These are phyloP conservation scores for Capromys pilorides DNA, from an alignment of 2,797 vertebrate species.

Conservation along the genomic window DNA sequence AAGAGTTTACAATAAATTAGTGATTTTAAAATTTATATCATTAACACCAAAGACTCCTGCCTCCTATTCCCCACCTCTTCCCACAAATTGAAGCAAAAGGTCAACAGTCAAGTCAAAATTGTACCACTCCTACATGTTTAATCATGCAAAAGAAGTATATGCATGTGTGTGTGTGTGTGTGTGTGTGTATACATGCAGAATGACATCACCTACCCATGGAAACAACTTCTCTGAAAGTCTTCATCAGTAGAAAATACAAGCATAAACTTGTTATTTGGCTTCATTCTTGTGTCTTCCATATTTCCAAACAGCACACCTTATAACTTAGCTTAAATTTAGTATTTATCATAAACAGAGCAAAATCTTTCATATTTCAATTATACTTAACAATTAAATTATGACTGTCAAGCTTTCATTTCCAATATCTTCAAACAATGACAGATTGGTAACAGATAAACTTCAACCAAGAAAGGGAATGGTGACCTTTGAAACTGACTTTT, in stretches of 20 bases:
- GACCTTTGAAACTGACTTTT: conserved; percentile 69
- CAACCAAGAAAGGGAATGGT: conserved; percentile 45
- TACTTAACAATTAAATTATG: conserved; percentile 77
- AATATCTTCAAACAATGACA: conserved; percentile 62
- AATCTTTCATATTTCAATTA: conserved; percentile 82
- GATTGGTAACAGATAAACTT: conserved; percentile 70
- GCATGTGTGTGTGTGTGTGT: conserved; percentile 80
- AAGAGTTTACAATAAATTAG: conserved; percentile 30
- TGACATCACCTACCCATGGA: conserved; percentile 90
- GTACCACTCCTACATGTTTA: conserved; percentile 90
- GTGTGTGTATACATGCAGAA: conserved; percentile 90
- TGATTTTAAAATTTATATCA: conserved; percentile 72
- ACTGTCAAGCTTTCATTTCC: conserved; percentile 73
- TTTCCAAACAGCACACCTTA: conserved; percentile 89
- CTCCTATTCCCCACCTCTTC: not conserved
- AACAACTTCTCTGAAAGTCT: conserved; percentile 90
- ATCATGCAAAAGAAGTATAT: conserved; percentile 87
- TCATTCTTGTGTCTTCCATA: conserved; percentile 91
- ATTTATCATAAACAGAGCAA: conserved; percentile 85
- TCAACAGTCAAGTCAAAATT: conserved; percentile 89
- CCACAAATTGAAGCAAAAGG: conserved; percentile 69
- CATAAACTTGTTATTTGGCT: conserved; percentile 89
- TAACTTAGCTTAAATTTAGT: conserved; percentile 88
- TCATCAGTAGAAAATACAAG: conserved; percentile 91
- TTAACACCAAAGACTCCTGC: conserved; percentile 26